phyloP scores from a whole-genome alignment of 2,888 invertebrate species.

The Trachelus tabidus region DNA sequence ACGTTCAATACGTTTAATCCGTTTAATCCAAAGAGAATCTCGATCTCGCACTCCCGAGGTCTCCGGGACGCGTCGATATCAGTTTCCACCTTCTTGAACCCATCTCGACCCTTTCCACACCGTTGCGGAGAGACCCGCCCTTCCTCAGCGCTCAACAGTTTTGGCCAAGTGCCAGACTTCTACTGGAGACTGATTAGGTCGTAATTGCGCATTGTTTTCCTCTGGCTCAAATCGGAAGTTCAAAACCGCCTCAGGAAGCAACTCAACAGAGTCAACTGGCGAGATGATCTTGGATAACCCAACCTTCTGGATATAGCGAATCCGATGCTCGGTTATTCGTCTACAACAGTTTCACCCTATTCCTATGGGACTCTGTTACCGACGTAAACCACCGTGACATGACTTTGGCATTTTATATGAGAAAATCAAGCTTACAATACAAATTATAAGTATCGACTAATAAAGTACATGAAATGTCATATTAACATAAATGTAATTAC shows the following conservation, averaged over 20 bases:
- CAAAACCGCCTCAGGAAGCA: slow-evolving; percentile 2
- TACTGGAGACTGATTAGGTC: slow-evolving; percentile 49
- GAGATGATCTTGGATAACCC: not conserved
- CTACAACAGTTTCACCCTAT: not conserved
- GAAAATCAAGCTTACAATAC: too few species aligned
- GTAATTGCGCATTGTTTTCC: slow-evolving; percentile 55
- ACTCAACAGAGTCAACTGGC: not conserved
- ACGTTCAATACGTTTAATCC: slow-evolving; percentile 22
- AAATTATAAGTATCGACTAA: too few species aligned
- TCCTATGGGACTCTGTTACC: not conserved
- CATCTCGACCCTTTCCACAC: slow-evolving; percentile 13
- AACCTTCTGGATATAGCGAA: not conserved
- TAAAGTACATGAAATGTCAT: too few species aligned
- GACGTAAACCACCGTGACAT: not conserved
- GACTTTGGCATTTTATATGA: too few species aligned
- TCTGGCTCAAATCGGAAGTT: slow-evolving; percentile 18
- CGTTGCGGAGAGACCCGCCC: not conserved
- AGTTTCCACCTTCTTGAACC: slow-evolving; percentile 4
- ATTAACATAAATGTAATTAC: too few species aligned
- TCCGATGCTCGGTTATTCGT: not conserved
- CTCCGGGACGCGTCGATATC: slow-evolving; percentile 11
- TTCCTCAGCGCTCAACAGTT: slow-evolving; percentile 41
- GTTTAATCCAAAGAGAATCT: slow-evolving; percentile 21
- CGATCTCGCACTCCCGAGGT: slow-evolving; percentile 4
- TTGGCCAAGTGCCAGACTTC: slow-evolving; percentile 44